Conservation (phyloP, 2,797 vertebrate genomes). For the Catharus ustulatus region DNA sequence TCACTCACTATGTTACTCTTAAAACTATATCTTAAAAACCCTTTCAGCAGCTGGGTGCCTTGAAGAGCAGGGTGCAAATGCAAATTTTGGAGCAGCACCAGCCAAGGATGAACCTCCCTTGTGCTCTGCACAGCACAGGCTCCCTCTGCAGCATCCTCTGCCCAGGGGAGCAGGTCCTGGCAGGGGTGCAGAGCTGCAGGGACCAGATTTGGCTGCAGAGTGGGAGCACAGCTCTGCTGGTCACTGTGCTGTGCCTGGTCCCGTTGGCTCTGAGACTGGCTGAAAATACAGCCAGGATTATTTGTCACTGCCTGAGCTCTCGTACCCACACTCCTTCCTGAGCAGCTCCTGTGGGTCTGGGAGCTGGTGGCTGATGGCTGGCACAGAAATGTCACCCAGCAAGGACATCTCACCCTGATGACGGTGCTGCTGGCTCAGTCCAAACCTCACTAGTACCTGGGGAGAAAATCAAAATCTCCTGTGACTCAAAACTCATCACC, state of each 20-base stretch:
- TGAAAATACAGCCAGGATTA: not conserved
- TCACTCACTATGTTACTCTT: too few species aligned
- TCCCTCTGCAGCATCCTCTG: not conserved
- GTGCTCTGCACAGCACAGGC: not conserved
- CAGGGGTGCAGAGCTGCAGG: not conserved
- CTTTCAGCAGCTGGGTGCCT: not conserved
- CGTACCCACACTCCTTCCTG: rapidly evolving
- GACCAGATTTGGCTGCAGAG: not conserved
- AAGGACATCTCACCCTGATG: not conserved
- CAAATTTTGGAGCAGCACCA: not conserved
- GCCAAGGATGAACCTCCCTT: not conserved
- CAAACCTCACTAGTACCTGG: not conserved
- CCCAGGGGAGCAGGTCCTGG: rapidly evolving
- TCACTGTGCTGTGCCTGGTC: not conserved
- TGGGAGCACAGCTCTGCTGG: not conserved
- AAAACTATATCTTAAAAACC: too few species aligned
- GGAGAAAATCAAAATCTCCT: not conserved
- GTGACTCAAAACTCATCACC: not conserved
- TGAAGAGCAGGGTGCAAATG: not conserved
- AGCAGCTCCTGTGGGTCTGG: not conserved
- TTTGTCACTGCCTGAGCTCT: not conserved
- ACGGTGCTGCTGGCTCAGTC: not conserved
- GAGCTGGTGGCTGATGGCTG: not conserved
- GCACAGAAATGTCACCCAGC: conserved; percentile 7
- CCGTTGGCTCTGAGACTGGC: not conserved